Percentiles rank a stretch among this genome's conserved stretches.
These are phyloP conservation scores for Pitta sordida DNA, from an alignment of 2,113 vertebrate genomes.

Conservation along the genomic window DNA sequence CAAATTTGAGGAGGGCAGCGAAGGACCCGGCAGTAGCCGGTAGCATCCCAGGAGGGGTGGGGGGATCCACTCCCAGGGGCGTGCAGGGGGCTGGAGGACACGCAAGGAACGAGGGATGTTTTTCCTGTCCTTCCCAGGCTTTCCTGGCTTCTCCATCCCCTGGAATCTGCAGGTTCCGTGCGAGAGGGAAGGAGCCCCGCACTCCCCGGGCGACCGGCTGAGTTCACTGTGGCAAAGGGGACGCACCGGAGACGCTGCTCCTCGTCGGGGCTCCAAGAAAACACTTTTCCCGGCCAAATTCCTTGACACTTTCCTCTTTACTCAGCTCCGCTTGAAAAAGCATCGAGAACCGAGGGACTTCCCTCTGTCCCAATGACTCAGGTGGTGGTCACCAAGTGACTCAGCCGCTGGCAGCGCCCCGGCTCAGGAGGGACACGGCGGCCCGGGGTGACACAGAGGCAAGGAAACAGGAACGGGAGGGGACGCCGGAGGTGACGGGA, in stretches of 20 bases:
- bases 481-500: neutral
- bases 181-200: neutral
- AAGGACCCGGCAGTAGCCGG: fast-evolving
- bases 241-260: neutral
- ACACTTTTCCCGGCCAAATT: slow-evolving; percentile 2
- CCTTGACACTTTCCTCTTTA: slow-evolving; percentile 40
- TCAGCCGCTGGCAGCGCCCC: neutral
- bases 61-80: neutral
- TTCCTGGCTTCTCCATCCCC: neutral
- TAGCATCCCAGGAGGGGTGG: fast-evolving
- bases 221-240: slow-evolving; percentile 42
- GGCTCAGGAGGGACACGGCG: neutral
- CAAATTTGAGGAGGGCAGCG: neutral
- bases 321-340: slow-evolving; percentile 58
- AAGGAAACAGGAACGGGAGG: neutral
- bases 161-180: fast-evolving
- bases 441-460: neutral
- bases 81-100: neutral
- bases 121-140: neutral
- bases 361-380: slow-evolving; percentile 33
- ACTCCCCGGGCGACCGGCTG: neutral
- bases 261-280: neutral
- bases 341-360: neutral
- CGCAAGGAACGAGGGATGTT: neutral
- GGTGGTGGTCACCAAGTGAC: slow-evolving; percentile 49